Conservation (phyloP, 1,140 invertebrate genomes). For the Cydia amplana region DNA sequence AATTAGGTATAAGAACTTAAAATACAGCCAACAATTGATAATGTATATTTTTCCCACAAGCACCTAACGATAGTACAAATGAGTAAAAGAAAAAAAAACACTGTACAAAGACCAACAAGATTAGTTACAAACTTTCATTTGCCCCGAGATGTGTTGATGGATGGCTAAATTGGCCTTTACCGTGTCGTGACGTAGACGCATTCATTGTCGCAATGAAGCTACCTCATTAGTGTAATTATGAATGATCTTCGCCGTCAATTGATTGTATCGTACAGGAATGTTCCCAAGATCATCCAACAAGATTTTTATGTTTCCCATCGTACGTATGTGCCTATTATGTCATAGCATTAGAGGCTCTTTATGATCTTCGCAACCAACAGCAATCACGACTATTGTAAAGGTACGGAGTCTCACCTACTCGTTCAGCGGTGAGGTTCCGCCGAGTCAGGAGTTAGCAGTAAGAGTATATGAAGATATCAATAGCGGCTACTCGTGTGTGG, state of each 20-base stretch:
- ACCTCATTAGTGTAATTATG: constrained; percentile 44
- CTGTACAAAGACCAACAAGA: constrained; percentile 9
- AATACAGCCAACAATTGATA: background rate
- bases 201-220: constrained; percentile 40
- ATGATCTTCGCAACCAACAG: constrained; percentile 35
- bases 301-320: constrained; percentile 44
- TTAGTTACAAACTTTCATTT: constrained; percentile 14
- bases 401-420: background rate
- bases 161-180: constrained; percentile 17
- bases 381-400: constrained; percentile 26
- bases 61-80: constrained; percentile 2
- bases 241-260: constrained; percentile 43
- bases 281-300: constrained; percentile 47
- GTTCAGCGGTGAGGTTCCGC: background rate
- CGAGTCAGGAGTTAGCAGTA: constrained; percentile 6
- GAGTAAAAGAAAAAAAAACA: background rate
- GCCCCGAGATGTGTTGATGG: constrained; percentile 4
- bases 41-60: background rate
- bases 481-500: background rate
- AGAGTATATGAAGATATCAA: constrained; percentile 24
- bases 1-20: background rate
- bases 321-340: constrained; percentile 45
- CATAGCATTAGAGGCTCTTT: constrained; percentile 37
- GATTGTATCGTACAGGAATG: constrained; percentile 46
- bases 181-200: constrained; percentile 36